These are phyloP conservation scores for Drosophila funebris DNA, from an alignment of 1,140 invertebrate genomes.

Conservation along the genomic window DNA sequence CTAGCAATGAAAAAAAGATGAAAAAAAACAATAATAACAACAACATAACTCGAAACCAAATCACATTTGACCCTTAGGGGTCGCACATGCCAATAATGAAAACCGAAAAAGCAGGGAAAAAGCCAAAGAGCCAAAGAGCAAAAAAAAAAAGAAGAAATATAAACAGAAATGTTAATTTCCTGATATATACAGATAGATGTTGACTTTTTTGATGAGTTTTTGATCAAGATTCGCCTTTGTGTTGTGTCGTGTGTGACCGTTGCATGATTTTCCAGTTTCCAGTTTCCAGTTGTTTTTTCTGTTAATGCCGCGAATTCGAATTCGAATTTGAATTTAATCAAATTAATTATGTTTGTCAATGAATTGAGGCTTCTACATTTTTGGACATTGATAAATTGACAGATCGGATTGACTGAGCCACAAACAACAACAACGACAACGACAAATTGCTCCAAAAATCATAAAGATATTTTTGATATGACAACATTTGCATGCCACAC, in stretches of 20 bases:
- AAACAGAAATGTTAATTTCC: slow-evolving; percentile 76
- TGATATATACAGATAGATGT: slow-evolving; percentile 39
- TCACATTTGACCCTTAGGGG: slow-evolving; percentile 79
- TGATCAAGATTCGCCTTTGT: slow-evolving; percentile 39
- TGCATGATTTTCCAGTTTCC: slow-evolving; percentile 38
- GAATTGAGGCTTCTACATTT: slow-evolving; percentile 51
- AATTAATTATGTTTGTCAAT: slow-evolving; percentile 80
- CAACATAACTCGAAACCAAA: slow-evolving; percentile 70
- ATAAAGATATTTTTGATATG: slow-evolving; percentile 29
- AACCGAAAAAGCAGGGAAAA: slow-evolving; percentile 3
- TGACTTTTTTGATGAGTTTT: slow-evolving; percentile 29
- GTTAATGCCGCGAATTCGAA: slow-evolving; percentile 66
- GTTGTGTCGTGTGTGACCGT: slow-evolving; percentile 46
- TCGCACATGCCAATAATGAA: slow-evolving; percentile 66
- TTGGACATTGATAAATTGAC: slow-evolving; percentile 74
- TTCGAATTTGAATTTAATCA: slow-evolving; percentile 80
- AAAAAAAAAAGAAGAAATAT: slow-evolving; percentile 43
- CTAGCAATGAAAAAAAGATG: background rate
- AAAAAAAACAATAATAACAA: slow-evolving; percentile 7
- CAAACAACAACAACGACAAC: slow-evolving; percentile 11
- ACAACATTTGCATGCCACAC: slow-evolving; percentile 31
- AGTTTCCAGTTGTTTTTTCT: slow-evolving; percentile 21
- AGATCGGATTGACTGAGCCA: slow-evolving; percentile 51
- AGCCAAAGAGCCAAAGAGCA: background rate
- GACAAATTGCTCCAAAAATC: slow-evolving; percentile 68